Evolutionary conservation across 2,888 invertebrate genomes (phyloP).

Genomic region (Rhopalosiphum nymphaeae): DNA sequence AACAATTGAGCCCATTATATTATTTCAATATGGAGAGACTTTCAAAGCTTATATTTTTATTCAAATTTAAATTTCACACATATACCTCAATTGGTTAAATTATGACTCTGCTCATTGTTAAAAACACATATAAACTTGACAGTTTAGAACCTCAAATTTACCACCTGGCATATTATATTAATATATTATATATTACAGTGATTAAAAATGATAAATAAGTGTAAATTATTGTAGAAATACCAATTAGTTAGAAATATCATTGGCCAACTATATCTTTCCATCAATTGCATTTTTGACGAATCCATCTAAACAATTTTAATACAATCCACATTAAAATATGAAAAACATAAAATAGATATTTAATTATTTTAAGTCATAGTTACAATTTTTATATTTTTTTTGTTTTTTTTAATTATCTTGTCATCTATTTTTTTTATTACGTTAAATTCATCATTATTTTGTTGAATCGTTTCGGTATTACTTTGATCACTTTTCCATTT

Average conservation of each 20-base stretch:
- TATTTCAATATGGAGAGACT: too few relatives aligned
- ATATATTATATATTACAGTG: background rate
- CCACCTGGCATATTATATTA: background rate
- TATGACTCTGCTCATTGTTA: too few relatives aligned
- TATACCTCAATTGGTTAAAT: too few relatives aligned
- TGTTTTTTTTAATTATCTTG: constrained; percentile 16
- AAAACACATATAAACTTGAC: background rate
- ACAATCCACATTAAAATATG: background rate
- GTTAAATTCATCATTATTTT: background rate
- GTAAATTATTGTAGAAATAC: background rate
- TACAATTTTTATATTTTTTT: constrained; percentile 29
- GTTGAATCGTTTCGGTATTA: background rate
- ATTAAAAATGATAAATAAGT: background rate
- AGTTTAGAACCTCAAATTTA: background rate
- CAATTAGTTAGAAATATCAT: constrained; percentile 60
- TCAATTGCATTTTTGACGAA: constrained; percentile 35
- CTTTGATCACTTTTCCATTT: constrained; percentile 28
- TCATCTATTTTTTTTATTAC: background rate
- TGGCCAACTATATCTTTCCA: constrained; percentile 63
- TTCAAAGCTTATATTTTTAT: too few relatives aligned
- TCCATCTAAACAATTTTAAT: constrained; percentile 13
- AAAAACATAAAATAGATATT: background rate
- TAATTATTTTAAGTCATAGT: background rate
- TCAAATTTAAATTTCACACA: too few relatives aligned
- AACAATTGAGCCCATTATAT: too few relatives aligned